These are phyloP conservation scores for Coranthus polyacanthus DNA, from an alignment of 2,797 vertebrate species.

Conservation along the genomic window DNA sequence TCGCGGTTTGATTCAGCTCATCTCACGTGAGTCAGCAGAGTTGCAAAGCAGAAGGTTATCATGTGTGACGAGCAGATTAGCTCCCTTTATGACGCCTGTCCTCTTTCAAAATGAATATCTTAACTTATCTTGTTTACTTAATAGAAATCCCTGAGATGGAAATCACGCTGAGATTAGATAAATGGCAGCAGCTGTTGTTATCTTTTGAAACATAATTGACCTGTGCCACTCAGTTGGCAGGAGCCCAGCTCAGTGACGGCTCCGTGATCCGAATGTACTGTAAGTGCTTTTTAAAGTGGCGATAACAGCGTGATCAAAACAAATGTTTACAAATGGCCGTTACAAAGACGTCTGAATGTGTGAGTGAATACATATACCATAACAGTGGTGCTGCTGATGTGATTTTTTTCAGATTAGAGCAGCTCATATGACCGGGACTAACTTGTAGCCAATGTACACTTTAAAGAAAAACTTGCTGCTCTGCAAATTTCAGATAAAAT, in stretches of 20 bases:
- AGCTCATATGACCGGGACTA: conserved; percentile 36
- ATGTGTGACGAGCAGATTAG: conserved; percentile 65
- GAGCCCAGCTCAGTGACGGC: conserved; percentile 49
- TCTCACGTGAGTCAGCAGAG: conserved; percentile 61
- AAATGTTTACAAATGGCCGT: conserved; percentile 62
- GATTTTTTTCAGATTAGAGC: conserved; percentile 18
- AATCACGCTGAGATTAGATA: conserved; percentile 63
- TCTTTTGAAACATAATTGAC: conserved; percentile 80
- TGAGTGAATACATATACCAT: background rate
- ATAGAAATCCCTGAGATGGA: conserved; percentile 63
- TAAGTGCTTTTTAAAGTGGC: conserved; percentile 61
- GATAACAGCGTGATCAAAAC: conserved; percentile 51
- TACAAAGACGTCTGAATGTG: conserved; percentile 38
- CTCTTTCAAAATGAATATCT: conserved; percentile 58
- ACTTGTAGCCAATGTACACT: conserved; percentile 43
- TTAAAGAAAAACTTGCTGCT: conserved; percentile 29
- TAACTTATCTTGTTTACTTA: conserved; percentile 63
- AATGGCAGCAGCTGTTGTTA: conserved; percentile 56
- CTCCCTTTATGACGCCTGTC: conserved; percentile 54
- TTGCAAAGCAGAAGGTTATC: conserved; percentile 42
- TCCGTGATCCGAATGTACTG: conserved; percentile 57
- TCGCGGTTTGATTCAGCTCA: conserved; percentile 53
- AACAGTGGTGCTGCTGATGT: background rate
- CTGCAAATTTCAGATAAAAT: conserved; percentile 66
- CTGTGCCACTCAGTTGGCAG: conserved; percentile 74